A percentile compares a stretch with the other conserved stretches of the same genome.
phyloP scores from a whole-genome alignment of 2,113 vertebrate species.

The Macroglossus sobrinus region DNA sequence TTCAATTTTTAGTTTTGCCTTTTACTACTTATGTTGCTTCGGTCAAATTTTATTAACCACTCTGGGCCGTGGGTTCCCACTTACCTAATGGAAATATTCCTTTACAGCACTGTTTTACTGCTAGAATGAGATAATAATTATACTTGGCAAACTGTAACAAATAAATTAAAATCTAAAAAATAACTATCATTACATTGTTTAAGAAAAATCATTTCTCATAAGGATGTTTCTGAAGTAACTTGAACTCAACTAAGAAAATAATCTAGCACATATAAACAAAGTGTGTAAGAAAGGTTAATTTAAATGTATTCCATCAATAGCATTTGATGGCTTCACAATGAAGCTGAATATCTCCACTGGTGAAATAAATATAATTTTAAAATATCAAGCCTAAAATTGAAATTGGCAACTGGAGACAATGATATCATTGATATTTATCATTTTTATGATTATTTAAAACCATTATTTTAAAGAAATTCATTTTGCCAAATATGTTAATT shows the following conservation, averaged over 20 bases:
- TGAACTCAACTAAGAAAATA: slow-evolving; percentile 58
- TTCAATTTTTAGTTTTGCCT: neutral
- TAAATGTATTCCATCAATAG: slow-evolving; percentile 47
- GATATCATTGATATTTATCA: neutral
- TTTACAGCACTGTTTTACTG: neutral
- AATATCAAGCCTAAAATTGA: neutral
- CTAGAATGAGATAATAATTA: neutral
- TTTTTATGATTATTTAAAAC: neutral
- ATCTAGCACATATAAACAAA: slow-evolving; percentile 58
- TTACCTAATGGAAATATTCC: neutral
- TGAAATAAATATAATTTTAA: neutral
- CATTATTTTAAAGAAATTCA: neutral
- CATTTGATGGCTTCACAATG: neutral
- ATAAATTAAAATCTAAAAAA: neutral
- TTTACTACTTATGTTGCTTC: neutral
- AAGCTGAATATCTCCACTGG: neutral
- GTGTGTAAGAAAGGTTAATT: neutral
- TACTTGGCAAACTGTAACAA: neutral
- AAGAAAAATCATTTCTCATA: slow-evolving; percentile 41
- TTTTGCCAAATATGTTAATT: neutral
- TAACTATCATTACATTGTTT: neutral
- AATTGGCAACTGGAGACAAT: neutral
- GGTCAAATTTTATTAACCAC: neutral
- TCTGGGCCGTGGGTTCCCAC: neutral
- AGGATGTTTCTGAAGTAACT: slow-evolving; percentile 47